phyloP scores from a whole-genome alignment of 2,113 vertebrate species.

The Mormyrus iriodes region DNA sequence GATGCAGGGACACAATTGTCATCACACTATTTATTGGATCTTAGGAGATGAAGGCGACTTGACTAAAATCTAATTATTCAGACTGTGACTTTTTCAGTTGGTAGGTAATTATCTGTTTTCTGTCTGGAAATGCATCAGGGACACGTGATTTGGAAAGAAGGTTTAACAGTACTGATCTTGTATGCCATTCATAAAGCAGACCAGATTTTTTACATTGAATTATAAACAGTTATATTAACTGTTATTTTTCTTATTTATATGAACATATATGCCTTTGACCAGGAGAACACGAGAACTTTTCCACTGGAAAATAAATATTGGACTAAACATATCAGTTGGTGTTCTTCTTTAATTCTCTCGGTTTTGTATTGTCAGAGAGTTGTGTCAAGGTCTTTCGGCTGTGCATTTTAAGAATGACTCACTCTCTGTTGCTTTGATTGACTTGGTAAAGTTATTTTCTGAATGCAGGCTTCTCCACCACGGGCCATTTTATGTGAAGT shows the following conservation, averaged over 20 bases:
- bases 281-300: neutral
- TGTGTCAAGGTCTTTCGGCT: neutral
- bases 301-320: neutral
- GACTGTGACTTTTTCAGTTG: neutral
- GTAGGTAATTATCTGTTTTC: neutral
- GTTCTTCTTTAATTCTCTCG: neutral
- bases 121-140: neutral
- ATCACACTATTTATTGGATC: slow-evolving; percentile 24
- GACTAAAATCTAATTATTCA: neutral
- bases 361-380: slow-evolving; percentile 15
- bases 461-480: neutral
- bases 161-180: neutral
- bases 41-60: neutral
- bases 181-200: neutral
- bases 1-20: slow-evolving; percentile 21
- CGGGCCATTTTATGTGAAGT: neutral
- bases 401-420: neutral
- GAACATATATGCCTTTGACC: neutral
- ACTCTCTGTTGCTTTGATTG: neutral
- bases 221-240: neutral
- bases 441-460: neutral
- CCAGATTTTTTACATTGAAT: neutral
- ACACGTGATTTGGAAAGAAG: neutral
- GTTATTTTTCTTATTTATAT: neutral
- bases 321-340: neutral